Evolutionary conservation across 2,888 invertebrate species (phyloP).

Genomic region (Agrilus cyanescens): DNA sequence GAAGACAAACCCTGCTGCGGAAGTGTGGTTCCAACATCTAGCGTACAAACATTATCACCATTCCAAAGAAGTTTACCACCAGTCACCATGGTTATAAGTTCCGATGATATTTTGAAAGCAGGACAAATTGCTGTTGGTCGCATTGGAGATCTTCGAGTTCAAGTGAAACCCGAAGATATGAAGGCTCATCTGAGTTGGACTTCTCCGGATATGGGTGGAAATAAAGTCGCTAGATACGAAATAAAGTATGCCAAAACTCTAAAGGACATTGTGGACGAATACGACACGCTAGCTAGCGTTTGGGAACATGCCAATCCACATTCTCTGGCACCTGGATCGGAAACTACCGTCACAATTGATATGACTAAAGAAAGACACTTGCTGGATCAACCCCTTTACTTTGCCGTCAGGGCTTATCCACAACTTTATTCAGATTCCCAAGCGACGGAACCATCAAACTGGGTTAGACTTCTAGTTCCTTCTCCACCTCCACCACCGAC

Average conservation of each 20-base stretch:
- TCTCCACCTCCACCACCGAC: conserved; percentile 41
- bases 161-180: conserved; percentile 35
- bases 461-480: conserved; percentile 40
- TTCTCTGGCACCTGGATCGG: conserved; percentile 40
- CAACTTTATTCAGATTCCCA: conserved; percentile 28
- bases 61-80: conserved; percentile 42
- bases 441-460: conserved; percentile 42
- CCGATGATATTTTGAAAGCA: conserved; percentile 29
- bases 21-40: conserved; percentile 35
- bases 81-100: conserved; percentile 34
- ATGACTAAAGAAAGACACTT: conserved; percentile 36
- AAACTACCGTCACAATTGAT: conserved; percentile 39
- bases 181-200: conserved; percentile 46
- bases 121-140: conserved; percentile 35
- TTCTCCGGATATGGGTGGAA: conserved; percentile 45
- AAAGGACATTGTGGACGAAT: conserved; percentile 37
- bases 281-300: conserved; percentile 32
- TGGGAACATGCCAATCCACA: conserved; percentile 38
- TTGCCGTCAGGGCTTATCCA: conserved; percentile 41
- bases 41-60: conserved; percentile 37
- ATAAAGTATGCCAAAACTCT: conserved; percentile 37
- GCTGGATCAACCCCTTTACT: conserved; percentile 39
- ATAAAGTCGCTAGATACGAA: conserved; percentile 40
- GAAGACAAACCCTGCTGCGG: conserved; percentile 42
- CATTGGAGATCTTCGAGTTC: conserved; percentile 43